These are phyloP conservation scores for Meda fulgida DNA, from an alignment of 2,797 vertebrate species.

Conservation along the genomic window DNA sequence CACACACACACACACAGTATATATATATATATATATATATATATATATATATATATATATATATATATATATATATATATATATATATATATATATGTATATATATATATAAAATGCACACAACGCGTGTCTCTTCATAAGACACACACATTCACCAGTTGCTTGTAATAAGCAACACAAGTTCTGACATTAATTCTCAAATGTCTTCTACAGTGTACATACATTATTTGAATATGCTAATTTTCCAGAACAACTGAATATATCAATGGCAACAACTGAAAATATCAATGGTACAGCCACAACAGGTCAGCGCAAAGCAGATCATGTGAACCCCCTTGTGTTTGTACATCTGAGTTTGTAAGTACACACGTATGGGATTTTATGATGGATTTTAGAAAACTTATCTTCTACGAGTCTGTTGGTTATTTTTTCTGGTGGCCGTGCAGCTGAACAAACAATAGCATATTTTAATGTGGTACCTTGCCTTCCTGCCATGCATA, in stretches of 20 bases:
- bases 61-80: no score
- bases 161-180: neutral
- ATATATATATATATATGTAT: neutral
- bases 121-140: no score
- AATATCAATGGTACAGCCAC: no score
- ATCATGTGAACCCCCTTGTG: neutral
- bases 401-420: conserved; percentile 51
- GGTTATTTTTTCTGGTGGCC: conserved; percentile 59
- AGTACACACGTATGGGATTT: conserved; percentile 18
- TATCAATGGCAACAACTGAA: neutral
- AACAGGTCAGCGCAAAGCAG: neutral
- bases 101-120: neutral
- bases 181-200: neutral
- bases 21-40: neutral
- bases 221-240: neutral
- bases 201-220: neutral
- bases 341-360: conserved; percentile 39
- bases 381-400: conserved; percentile 44
- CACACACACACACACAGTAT: neutral
- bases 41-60: neutral
- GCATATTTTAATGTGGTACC: conserved; percentile 91
- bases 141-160: neutral
- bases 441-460: conserved; percentile 79
- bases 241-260: neutral
- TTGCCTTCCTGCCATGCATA: conserved; percentile 90